These are phyloP conservation scores for Cantharis lateralis DNA, from an alignment of 2,888 invertebrate species.

Conservation along the genomic window DNA sequence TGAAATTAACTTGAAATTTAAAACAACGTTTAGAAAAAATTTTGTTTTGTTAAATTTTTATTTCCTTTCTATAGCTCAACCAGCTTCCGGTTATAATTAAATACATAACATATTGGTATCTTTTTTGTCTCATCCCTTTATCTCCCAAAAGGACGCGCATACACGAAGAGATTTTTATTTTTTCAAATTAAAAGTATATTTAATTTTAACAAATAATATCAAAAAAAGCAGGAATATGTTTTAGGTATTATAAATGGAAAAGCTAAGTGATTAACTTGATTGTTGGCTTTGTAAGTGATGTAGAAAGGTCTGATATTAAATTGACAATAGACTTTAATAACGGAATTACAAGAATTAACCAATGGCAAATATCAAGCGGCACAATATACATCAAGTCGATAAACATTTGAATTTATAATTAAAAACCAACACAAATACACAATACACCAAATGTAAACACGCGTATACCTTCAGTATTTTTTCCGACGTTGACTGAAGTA, in stretches of 20 bases:
- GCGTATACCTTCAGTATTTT: constrained; percentile 25
- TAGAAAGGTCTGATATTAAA: neutral
- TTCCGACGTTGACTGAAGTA: constrained; percentile 21
- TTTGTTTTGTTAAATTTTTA: too few relatives aligned
- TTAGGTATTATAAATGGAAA: neutral
- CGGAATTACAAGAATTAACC: neutral
- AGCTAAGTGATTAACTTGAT: neutral
- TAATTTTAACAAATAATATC: neutral
- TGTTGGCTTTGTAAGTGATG: neutral
- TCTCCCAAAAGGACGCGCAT: too few relatives aligned
- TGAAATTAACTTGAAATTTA: too few relatives aligned
- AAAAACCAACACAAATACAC: constrained; percentile 26
- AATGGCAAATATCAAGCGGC: neutral
- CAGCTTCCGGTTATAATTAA: too few relatives aligned
- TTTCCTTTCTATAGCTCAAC: too few relatives aligned
- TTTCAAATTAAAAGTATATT: neutral
- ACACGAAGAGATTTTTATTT: neutral
- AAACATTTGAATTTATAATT: constrained; percentile 21
- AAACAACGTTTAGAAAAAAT: too few relatives aligned
- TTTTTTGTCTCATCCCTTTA: too few relatives aligned
- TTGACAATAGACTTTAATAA: neutral
- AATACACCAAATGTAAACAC: constrained; percentile 18
- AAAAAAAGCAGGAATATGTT: neutral
- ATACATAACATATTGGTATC: too few relatives aligned
- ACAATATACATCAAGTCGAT: constrained; percentile 6